Conservation (phyloP, 2,113 vertebrate species). For the Rhadina sibilatrix region DNA sequence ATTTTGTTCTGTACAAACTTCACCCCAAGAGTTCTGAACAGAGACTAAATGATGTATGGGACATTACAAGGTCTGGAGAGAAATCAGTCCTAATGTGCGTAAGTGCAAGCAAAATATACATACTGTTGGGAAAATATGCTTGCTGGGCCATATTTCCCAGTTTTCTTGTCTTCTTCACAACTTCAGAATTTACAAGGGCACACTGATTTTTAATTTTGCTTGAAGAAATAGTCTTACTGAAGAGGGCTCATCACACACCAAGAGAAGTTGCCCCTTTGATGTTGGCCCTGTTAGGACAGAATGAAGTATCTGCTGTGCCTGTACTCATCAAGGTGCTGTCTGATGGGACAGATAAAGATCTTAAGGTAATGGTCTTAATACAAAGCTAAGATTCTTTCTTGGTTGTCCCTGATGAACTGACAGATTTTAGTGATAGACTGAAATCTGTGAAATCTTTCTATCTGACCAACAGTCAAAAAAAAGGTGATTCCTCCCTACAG, state of each 20-base stretch:
- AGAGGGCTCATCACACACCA: background rate
- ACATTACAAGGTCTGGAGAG: background rate
- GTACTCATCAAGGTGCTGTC: background rate
- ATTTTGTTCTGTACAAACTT: background rate
- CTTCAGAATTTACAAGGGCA: background rate
- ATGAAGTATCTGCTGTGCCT: background rate
- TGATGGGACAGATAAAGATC: background rate
- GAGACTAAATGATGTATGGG: background rate
- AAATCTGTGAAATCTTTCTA: background rate
- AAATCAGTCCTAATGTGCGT: background rate
- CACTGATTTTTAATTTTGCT: background rate
- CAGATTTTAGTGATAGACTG: background rate
- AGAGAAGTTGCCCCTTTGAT: background rate
- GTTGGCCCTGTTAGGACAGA: background rate
- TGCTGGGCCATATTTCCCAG: background rate
- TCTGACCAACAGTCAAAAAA: background rate
- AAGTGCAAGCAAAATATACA: background rate
- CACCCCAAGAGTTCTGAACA: background rate
- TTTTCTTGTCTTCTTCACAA: background rate
- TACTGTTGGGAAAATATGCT: background rate
- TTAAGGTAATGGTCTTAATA: background rate
- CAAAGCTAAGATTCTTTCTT: background rate
- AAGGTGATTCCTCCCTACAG: background rate
- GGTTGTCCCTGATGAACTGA: background rate
- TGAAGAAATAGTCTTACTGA: background rate